phyloP scores from a whole-genome alignment of 2,797 vertebrate species.

The Tarsius wallacei region DNA sequence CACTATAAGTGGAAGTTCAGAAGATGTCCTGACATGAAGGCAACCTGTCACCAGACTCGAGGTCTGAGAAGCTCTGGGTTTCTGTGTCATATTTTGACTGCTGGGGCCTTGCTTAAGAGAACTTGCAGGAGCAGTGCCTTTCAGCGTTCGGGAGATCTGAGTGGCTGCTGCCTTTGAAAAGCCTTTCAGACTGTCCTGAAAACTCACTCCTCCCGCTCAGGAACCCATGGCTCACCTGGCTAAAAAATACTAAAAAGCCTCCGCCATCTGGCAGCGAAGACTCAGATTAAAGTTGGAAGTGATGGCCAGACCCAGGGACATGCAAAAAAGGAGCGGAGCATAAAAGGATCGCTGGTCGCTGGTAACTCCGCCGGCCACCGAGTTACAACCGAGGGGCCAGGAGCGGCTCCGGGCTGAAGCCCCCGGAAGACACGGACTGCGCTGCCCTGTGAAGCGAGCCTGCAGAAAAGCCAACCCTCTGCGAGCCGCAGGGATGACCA shows the following conservation, averaged over 20 bases:
- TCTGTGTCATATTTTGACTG: background rate
- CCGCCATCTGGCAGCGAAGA: background rate
- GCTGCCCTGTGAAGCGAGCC: background rate
- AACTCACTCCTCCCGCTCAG: background rate
- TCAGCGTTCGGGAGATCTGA: background rate
- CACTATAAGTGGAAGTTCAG: constrained; percentile 88
- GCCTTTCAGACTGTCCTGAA: background rate
- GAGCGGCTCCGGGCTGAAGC: constrained; percentile 43
- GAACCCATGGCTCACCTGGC: background rate
- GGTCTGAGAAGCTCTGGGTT: background rate
- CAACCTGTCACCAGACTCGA: background rate
- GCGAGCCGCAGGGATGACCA: background rate
- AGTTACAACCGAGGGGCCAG: background rate
- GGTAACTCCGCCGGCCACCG: constrained; percentile 19
- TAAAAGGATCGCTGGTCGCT: background rate
- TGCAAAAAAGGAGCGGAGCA: too few species aligned
- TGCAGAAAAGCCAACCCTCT: background rate
- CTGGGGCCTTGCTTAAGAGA: background rate
- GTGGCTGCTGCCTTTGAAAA: background rate
- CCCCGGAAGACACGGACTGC: background rate
- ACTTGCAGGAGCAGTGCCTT: background rate
- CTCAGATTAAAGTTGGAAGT: background rate
- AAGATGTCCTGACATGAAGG: constrained; percentile 8
- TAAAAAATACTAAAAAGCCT: background rate
- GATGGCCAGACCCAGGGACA: background rate